phyloP scores from a whole-genome alignment of 2,113 vertebrate genomes.

The Cariama cristata region DNA sequence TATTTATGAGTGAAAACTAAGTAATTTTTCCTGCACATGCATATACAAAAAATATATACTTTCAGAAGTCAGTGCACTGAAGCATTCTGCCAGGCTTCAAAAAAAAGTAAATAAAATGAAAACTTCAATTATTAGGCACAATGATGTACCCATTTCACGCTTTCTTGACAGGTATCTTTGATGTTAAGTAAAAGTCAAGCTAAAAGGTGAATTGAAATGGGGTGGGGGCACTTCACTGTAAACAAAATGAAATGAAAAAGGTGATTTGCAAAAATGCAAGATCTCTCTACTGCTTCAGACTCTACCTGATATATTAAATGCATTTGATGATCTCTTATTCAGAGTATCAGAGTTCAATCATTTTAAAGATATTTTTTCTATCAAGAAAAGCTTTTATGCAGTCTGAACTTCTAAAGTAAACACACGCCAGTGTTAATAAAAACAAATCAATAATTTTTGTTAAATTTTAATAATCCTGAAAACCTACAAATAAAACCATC shows the following conservation, averaged over 20 bases:
- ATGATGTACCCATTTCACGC: conserved; percentile 68
- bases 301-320: conserved; percentile 56
- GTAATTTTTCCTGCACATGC: conserved; percentile 71
- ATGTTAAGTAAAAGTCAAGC: conserved; percentile 74
- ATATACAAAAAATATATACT: conserved; percentile 74
- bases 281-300: conserved; percentile 54
- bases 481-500: conserved; percentile 84
- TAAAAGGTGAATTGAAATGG: conserved; percentile 70
- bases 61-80: conserved; percentile 75
- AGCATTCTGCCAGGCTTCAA: conserved; percentile 70
- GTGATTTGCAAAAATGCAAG: conserved; percentile 64
- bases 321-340: background rate
- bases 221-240: conserved; percentile 21
- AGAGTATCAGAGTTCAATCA: conserved; percentile 27
- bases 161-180: conserved; percentile 77
- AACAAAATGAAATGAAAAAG: conserved; percentile 73
- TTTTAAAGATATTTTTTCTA: conserved; percentile 37
- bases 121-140: conserved; percentile 71
- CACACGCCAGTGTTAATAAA: conserved; percentile 77
- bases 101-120: conserved; percentile 73
- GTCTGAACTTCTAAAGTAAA: conserved; percentile 76
- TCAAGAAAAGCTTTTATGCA: conserved; percentile 53
- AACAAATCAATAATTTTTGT: conserved; percentile 85
- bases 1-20: conserved; percentile 79
- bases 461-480: conserved; percentile 87